Evolutionary conservation across 2,113 vertebrate species (phyloP).

Genomic region (Phalacrocorax aristotelis): DNA sequence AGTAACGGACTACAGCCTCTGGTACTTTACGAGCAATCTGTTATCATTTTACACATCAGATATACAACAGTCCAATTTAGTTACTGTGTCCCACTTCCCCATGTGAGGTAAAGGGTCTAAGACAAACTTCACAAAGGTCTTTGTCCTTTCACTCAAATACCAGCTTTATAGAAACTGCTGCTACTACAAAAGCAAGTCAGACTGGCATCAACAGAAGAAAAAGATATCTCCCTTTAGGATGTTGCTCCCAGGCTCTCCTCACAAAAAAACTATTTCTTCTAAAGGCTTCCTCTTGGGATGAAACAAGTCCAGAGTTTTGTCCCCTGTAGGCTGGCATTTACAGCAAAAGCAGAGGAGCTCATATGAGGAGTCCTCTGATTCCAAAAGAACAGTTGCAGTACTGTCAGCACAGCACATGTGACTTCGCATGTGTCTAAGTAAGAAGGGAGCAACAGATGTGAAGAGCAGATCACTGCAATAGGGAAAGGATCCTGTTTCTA

Average conservation of each 20-base stretch:
- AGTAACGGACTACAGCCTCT: neutral
- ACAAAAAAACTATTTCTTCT: conserved; percentile 62
- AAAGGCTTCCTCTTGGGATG: conserved; percentile 23
- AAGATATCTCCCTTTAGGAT: conserved; percentile 34
- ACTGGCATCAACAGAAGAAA: neutral
- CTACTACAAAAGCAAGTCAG: conserved; percentile 16
- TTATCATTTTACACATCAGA: neutral
- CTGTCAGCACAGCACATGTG: conserved; percentile 51
- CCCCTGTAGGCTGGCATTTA: conserved; percentile 53
- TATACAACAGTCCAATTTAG: neutral
- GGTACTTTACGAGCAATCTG: neutral
- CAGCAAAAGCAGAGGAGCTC: conserved; percentile 22
- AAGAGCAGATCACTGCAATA: conserved; percentile 33
- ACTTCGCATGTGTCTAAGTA: neutral
- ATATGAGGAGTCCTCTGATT: conserved; percentile 64
- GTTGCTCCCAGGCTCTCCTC: conserved; percentile 1
- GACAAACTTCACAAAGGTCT: neutral
- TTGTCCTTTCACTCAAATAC: neutral
- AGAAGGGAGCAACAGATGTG: conserved; percentile 16
- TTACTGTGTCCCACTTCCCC: neutral
- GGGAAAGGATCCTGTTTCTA: conserved; percentile 20
- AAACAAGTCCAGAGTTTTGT: conserved; percentile 31
- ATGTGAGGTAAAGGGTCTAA: neutral
- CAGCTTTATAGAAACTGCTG: neutral
- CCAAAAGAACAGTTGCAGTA: conserved; percentile 63